Evolutionary conservation across 2,113 vertebrate genomes (phyloP).

Genomic region (Sinocyclocheilus anophthalmus): DNA sequence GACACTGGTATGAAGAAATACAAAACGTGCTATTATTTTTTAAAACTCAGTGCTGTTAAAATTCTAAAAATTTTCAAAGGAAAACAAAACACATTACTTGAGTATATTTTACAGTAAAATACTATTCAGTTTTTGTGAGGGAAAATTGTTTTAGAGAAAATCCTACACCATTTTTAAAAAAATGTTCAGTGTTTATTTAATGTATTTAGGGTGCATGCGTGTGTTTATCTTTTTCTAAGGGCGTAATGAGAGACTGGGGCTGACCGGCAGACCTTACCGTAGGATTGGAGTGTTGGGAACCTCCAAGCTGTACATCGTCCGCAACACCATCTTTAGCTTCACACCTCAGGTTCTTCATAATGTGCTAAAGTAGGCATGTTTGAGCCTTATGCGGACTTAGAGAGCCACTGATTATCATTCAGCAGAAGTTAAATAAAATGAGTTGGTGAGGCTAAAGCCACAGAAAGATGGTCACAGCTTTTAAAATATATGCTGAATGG

Average conservation of each 20-base stretch:
- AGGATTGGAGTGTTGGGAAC: conserved; percentile 93
- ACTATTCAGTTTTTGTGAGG: no score
- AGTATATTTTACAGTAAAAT: no score
- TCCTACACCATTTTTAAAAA: no score
- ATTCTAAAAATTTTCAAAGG: no score
- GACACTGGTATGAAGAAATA: neutral
- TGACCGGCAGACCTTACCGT: conserved; percentile 92
- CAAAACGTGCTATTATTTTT: neutral
- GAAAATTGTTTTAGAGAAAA: no score
- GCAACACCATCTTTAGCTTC: conserved; percentile 90
- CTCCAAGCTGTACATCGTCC: conserved; percentile 93
- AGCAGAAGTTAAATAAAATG: neutral
- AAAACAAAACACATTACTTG: no score
- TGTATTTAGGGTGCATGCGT: neutral
- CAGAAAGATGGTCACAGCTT: neutral
- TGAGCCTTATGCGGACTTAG: neutral
- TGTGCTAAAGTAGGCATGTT: conserved; percentile 13
- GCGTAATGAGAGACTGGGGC: conserved; percentile 85
- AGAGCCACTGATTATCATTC: neutral
- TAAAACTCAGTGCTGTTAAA: neutral
- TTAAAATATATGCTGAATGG: neutral
- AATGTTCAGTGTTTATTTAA: no score
- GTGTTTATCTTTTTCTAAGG: conserved; percentile 70
- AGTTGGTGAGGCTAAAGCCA: neutral
- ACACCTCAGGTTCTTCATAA: conserved; percentile 87